These are phyloP conservation scores for Chiloscyllium plagiosum DNA, from an alignment of 2,113 vertebrate species.

Conservation along the genomic window DNA sequence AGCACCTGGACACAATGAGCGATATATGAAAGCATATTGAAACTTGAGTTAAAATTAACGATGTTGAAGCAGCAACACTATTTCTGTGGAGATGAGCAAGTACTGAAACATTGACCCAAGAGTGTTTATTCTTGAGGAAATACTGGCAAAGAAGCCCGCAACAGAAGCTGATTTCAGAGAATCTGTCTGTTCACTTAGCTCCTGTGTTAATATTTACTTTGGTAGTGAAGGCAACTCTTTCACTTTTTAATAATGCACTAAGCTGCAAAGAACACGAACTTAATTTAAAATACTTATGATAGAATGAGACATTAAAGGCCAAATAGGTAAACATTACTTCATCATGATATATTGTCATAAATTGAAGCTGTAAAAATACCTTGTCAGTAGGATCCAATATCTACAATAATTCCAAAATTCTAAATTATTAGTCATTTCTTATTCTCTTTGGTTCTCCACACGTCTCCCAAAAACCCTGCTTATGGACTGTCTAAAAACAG, in stretches of 20 bases:
- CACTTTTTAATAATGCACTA: neutral
- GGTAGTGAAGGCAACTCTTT: neutral
- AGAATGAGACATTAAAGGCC: neutral
- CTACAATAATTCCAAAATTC: neutral
- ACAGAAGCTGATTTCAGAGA: neutral
- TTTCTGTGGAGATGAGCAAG: neutral
- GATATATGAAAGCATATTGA: neutral
- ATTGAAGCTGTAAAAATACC: neutral
- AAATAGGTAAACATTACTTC: neutral
- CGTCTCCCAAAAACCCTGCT: neutral
- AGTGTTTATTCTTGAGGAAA: neutral
- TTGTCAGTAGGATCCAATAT: neutral
- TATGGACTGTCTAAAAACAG: neutral
- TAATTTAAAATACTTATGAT: neutral
- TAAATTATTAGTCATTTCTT: neutral
- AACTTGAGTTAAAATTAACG: neutral
- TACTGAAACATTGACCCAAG: neutral
- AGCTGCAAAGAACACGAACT: neutral
- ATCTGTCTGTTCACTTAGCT: neutral
- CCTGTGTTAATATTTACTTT: conserved; percentile 1
- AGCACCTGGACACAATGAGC: neutral
- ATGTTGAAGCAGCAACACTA: neutral
- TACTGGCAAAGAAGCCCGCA: neutral
- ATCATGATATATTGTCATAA: neutral
- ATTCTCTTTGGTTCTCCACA: neutral